Evolutionary conservation across 2,797 vertebrate species (phyloP).

Genomic region (Fundulus diaphanus): DNA sequence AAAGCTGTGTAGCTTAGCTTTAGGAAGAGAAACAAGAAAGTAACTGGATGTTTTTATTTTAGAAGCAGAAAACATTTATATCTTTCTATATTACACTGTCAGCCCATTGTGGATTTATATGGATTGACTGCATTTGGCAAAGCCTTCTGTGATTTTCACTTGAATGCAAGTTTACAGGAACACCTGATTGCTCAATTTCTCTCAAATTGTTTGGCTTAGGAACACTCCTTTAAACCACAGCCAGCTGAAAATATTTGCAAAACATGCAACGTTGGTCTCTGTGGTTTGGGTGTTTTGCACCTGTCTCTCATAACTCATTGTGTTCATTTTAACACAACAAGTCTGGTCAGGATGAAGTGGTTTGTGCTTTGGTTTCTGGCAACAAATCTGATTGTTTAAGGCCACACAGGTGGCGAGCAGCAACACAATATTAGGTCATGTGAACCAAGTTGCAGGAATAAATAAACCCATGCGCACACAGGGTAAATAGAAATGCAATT

Average conservation of each 20-base stretch:
- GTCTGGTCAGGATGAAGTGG: slow-evolving; percentile 41
- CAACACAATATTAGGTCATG: slow-evolving; percentile 14
- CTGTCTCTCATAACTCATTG: slow-evolving; percentile 39
- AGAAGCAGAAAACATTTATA: slow-evolving; percentile 26
- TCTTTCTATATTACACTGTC: slow-evolving; percentile 23
- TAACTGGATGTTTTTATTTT: not conserved
- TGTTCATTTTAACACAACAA: slow-evolving; percentile 35
- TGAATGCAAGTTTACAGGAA: slow-evolving; percentile 32
- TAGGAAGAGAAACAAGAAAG: not conserved
- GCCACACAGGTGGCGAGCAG: slow-evolving; percentile 14
- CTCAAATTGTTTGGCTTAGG: slow-evolving; percentile 39
- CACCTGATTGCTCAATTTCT: slow-evolving; percentile 40
- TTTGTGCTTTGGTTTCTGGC: slow-evolving; percentile 42
- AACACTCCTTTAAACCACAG: slow-evolving; percentile 33
- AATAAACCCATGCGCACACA: slow-evolving; percentile 12
- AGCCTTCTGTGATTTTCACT: slow-evolving; percentile 27
- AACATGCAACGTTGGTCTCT: slow-evolving; percentile 40
- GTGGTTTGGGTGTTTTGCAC: slow-evolving; percentile 47
- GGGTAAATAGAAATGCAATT: not conserved
- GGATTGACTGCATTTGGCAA: slow-evolving; percentile 37
- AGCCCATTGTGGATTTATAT: slow-evolving; percentile 34
- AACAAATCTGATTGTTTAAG: slow-evolving; percentile 12
- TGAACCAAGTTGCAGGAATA: slow-evolving; percentile 19
- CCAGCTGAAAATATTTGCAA: slow-evolving; percentile 35
- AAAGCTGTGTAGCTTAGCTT: not conserved